phyloP scores from a whole-genome alignment of 2,888 invertebrate species.

The Rhingia rostrata region DNA sequence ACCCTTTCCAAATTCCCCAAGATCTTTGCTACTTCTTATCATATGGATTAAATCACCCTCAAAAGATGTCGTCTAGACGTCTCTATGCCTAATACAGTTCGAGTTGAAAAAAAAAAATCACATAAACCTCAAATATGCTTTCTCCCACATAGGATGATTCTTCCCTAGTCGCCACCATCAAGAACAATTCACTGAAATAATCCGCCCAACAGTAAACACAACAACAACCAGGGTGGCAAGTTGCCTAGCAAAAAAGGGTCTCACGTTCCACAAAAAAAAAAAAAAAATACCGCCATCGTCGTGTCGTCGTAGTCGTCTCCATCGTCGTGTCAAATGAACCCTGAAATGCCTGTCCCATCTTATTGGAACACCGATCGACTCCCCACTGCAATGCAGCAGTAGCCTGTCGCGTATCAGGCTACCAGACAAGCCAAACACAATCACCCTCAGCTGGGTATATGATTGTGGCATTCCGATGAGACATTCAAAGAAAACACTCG shows the following conservation, averaged over 20 bases:
- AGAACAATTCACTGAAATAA: constrained; percentile 69
- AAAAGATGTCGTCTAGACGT: constrained; percentile 39
- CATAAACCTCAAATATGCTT: constrained; percentile 10
- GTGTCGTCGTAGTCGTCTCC: constrained; percentile 2
- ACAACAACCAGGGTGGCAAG: constrained; percentile 34
- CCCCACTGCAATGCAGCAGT: constrained; percentile 64
- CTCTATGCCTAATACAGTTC: constrained; percentile 11
- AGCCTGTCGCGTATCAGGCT: constrained; percentile 47
- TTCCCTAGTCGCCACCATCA: constrained; percentile 17
- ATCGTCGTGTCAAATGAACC: constrained; percentile 65
- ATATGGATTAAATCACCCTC: not conserved
- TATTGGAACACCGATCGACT: constrained; percentile 14
- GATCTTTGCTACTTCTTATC: no score
- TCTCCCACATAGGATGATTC: constrained; percentile 7
- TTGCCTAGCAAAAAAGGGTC: constrained; percentile 27
- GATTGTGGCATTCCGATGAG: constrained; percentile 65
- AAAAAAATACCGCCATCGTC: constrained; percentile 11
- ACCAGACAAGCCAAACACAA: constrained; percentile 52
- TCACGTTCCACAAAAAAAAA: constrained; percentile 25
- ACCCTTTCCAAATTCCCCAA: no score
- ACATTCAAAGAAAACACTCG: constrained; percentile 55
- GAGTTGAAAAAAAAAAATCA: constrained; percentile 16
- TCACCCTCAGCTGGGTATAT: constrained; percentile 55
- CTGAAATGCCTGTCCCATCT: constrained; percentile 54
- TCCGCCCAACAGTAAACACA: constrained; percentile 50